These are phyloP conservation scores for Pelusios castaneus DNA, from an alignment of 2,113 vertebrate species.

Conservation along the genomic window DNA sequence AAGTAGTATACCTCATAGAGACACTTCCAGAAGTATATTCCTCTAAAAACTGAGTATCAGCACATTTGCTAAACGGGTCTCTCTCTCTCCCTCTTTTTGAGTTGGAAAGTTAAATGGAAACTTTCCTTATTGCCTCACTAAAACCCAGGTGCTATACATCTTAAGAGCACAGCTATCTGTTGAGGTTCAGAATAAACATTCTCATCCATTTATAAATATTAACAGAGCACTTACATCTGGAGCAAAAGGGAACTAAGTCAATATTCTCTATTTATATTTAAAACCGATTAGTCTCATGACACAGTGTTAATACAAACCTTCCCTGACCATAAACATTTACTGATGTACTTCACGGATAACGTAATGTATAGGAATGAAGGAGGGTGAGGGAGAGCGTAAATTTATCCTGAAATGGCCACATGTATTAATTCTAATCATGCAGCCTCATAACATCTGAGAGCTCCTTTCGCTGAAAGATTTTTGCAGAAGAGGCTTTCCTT, in stretches of 20 bases:
- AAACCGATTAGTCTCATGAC: constrained; percentile 74
- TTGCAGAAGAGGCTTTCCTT: background rate
- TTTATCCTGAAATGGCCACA: background rate
- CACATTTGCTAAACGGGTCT: background rate
- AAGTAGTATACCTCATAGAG: background rate
- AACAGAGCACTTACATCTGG: constrained; percentile 68
- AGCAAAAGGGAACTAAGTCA: constrained; percentile 54
- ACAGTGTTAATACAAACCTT: constrained; percentile 75
- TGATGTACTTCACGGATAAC: constrained; percentile 50
- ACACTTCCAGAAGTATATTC: background rate
- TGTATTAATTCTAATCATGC: background rate
- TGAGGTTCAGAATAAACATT: constrained; percentile 74
- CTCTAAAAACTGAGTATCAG: background rate
- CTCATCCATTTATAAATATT: constrained; percentile 80
- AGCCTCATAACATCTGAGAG: background rate
- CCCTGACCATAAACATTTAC: constrained; percentile 74
- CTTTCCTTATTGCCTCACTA: constrained; percentile 13
- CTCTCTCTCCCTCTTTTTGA: background rate
- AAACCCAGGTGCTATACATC: constrained; percentile 72
- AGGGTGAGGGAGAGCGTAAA: background rate
- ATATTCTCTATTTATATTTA: constrained; percentile 57
- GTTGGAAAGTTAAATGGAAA: constrained; percentile 17
- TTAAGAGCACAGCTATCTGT: constrained; percentile 62
- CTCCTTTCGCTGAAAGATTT: background rate
- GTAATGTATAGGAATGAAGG: constrained; percentile 63